A percentile compares a stretch with the other conserved stretches of the same genome.
phyloP scores from a whole-genome alignment of 2,113 vertebrate genomes.

The Caranx melampygus region DNA sequence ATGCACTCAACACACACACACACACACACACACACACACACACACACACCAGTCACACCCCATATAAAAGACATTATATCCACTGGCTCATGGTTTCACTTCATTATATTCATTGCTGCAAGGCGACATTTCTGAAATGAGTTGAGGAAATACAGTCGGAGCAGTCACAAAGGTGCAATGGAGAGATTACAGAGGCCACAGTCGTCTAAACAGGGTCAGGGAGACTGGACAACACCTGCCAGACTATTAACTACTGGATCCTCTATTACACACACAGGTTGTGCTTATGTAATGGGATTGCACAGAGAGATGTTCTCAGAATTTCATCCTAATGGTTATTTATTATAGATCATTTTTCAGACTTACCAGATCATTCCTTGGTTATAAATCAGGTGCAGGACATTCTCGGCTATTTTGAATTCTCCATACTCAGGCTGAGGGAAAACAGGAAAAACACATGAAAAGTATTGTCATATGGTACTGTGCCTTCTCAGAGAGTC shows the following conservation, averaged over 20 bases:
- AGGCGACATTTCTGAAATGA: conserved; percentile 64
- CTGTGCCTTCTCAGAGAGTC: too few relatives aligned
- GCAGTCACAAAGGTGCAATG: conserved; percentile 28
- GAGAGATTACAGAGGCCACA: conserved; percentile 19
- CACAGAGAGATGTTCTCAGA: not conserved
- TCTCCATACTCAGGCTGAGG: conserved; percentile 97
- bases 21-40: conserved; percentile 4
- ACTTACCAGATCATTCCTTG: conserved; percentile 99
- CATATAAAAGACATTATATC: conserved; percentile 50
- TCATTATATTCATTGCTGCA: conserved; percentile 62
- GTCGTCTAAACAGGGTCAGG: conserved; percentile 47
- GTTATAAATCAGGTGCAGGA: conserved; percentile 97
- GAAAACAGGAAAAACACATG: conserved; percentile 14
- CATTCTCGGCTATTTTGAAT: conserved; percentile 99
- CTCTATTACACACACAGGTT: conserved; percentile 32
- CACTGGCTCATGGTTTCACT: conserved; percentile 32
- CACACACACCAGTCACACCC: conserved; percentile 14
- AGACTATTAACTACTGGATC: conserved; percentile 30
- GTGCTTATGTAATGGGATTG: not conserved
- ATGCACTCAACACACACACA: conserved; percentile 24
- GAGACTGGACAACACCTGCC: conserved; percentile 23
- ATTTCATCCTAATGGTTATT: not conserved
- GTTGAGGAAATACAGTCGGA: conserved; percentile 42
- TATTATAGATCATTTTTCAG: not conserved
- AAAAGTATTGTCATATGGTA: not conserved